phyloP scores from a whole-genome alignment of 64 coral and sea anemone species.

The Astreopora myriophthalma region DNA sequence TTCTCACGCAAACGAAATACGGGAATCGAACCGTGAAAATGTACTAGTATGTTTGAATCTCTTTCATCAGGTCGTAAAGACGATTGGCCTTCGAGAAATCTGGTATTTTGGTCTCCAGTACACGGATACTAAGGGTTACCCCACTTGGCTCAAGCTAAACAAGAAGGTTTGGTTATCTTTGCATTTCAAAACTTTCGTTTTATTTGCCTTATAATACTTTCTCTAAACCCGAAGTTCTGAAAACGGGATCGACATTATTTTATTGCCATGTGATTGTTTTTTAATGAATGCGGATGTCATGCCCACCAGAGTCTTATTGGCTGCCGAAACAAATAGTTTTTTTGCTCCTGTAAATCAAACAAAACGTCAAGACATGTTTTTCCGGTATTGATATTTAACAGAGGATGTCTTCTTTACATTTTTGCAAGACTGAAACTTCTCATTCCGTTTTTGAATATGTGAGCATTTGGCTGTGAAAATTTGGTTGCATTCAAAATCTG shows the following conservation, averaged over 20 bases:
- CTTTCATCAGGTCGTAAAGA: slow-evolving; percentile 86
- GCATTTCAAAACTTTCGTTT: background rate
- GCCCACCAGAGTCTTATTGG: background rate
- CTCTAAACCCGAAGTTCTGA: background rate
- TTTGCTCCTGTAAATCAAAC: background rate
- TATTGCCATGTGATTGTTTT: background rate
- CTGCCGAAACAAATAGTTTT: background rate
- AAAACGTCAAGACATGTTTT: background rate
- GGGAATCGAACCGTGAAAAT: background rate
- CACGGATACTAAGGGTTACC: slow-evolving; percentile 77
- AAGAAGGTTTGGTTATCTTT: slow-evolving; percentile 75
- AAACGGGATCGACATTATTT: background rate
- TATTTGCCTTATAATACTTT: background rate
- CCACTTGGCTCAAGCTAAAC: slow-evolving; percentile 89
- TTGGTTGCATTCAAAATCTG: too few relatives aligned
- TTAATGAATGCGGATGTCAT: too few relatives aligned
- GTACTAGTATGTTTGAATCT: background rate
- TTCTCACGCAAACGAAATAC: background rate
- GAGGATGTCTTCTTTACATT: background rate
- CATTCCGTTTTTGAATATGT: too few relatives aligned
- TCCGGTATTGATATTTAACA: background rate
- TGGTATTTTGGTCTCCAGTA: slow-evolving; percentile 96
- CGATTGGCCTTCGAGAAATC: slow-evolving; percentile 92
- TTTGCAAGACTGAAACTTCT: too few relatives aligned
- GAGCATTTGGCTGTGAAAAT: too few relatives aligned